Evolutionary conservation across 2,888 invertebrate species (phyloP), one percentile per base, ranked within the genome.

Genomic region (Sphecodes monilicornis): DNA sequence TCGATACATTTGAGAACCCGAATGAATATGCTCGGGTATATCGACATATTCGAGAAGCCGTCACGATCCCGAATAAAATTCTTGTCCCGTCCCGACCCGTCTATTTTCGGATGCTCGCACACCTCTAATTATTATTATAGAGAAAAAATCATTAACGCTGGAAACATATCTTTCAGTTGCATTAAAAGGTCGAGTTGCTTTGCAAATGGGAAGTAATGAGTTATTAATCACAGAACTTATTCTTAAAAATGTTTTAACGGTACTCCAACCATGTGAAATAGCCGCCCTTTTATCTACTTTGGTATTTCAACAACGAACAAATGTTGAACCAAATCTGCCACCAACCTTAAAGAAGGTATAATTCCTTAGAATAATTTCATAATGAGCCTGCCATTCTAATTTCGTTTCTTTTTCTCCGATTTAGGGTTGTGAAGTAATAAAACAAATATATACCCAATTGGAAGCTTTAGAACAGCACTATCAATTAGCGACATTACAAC

Each of bases 161-260:
- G 76, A n/a, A 29, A 39, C 10, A 0, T 84, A 85, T 93, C 3
- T 93, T 94, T 88, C 94, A 96, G 97, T 98, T 3, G 96, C 97
- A 82, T 94, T 98, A 78, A 98, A 98, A 95, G 98, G 98, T 0
- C 96, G 97, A 82, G 98, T 98, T 0, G 98, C 98, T 1, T 97
- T 98, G 92, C 97, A 97, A 95, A 98, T 98, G 96, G 97, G 98
- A 68, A 97, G 96, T 90, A 97, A 98, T 92, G 99, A 98, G 94
- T 95, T 99, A 32, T 96, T 99, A 76, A 97, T 99, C 85, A 99
- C 99, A 0, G 99, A 99, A 94, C 95, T 99, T 70, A 97, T 99
- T 57, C 97, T 99, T 90, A 97, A 98, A 86, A 98, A 99, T 94
- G 97, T 98, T 76, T 96, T 99, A 88, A 97, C 97, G 0, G 97